Conservation (phyloP, 2,797 vertebrate genomes). For the Crax fasciolata region DNA sequence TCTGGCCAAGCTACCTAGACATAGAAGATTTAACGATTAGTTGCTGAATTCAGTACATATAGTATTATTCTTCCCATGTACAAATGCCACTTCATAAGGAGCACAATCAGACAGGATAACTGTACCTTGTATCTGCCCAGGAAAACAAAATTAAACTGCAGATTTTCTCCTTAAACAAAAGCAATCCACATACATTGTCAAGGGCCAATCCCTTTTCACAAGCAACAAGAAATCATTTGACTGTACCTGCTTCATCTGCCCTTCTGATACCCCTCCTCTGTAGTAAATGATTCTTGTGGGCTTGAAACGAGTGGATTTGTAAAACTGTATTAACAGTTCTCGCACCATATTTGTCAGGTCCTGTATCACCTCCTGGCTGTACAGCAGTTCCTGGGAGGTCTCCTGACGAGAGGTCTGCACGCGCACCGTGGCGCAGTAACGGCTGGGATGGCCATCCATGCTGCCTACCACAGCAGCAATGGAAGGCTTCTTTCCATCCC, state of each 20-base stretch:
- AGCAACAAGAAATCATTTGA: not conserved
- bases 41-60: not conserved
- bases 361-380: constrained; percentile 98
- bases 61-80: not conserved
- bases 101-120: not conserved
- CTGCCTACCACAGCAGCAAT: constrained; percentile 97
- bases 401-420: constrained; percentile 98
- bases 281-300: constrained; percentile 98
- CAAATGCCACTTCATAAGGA: rapidly evolving
- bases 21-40: not conserved
- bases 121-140: not conserved
- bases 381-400: constrained; percentile 96
- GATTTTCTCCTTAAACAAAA: not conserved
- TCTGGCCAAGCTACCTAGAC: constrained; percentile 97
- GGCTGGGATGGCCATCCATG: constrained; percentile 98
- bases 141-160: not conserved
- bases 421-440: constrained; percentile 97
- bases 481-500: constrained; percentile 97
- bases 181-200: not conserved
- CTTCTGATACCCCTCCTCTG: constrained; percentile 96
- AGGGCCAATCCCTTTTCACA: not conserved
- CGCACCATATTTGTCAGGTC: constrained; percentile 98
- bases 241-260: constrained; percentile 97
- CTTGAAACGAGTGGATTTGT: constrained; percentile 99
- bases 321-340: constrained; percentile 97